Evolutionary conservation across 2,888 invertebrate species (phyloP), one percentile per base, ranked within the genome.

Genomic region (Ectobius pallidus): DNA sequence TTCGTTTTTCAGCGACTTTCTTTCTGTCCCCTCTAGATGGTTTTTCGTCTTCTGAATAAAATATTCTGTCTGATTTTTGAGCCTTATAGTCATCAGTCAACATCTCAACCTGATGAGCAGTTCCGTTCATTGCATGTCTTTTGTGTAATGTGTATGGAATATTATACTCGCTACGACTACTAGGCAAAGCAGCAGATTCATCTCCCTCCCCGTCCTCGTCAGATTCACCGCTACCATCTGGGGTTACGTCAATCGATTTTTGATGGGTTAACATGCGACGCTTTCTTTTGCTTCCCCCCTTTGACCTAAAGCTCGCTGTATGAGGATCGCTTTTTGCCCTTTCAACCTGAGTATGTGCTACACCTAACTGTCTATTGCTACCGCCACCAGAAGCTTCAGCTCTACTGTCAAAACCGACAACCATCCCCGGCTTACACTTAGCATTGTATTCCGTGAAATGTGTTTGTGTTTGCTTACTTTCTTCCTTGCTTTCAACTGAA

Each of bases 241-340:
- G 93, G 1, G 94, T 93, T 32, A 94, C 83, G 80, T 94, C 94
- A 73, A 94, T 93, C 0, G 93, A 93, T 80, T 94, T 93, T 79
- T 94, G 94, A 82, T 94, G 94, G 90, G 92, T 94, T 27, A 94
- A 81, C 32, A 93, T 89, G 82, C 93, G 90, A 20, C 93, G 86
- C n/a, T 93, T 87, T 20, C 93, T 86, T n/a, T 93, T 87, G 32
- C 73, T 71, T 3, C 52, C 49, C 9, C 71, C 71, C 46, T 62
- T 49, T 32, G 62, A 52, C 32, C 69, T 58, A 25, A 67, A 58
- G 11, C 46, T 86, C 78, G 90, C 89, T 0, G 93, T 91, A 81
- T 93, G 93, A 0, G 94, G 94, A 85, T 95, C 94, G 79, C 94
- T 94, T 81, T 94, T 94, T 3, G 94, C 94, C 75, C 94, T 87